Conservation (phyloP, 2,797 vertebrate species). For the Clarias pachynema region DNA sequence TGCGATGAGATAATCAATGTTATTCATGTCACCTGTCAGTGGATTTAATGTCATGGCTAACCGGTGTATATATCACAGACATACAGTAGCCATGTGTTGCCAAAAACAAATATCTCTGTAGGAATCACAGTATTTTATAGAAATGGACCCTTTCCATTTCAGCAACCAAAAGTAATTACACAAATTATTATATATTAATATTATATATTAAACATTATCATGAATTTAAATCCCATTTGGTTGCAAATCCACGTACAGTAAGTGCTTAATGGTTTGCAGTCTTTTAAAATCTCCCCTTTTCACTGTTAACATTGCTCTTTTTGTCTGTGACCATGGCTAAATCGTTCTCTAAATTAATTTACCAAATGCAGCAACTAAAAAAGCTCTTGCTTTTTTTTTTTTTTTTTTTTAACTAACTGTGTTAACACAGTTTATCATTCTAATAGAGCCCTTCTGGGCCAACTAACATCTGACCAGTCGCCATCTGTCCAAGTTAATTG, state of each 20-base stretch:
- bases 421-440: neutral
- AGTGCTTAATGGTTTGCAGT: neutral
- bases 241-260: neutral
- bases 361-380: neutral
- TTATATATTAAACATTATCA: neutral
- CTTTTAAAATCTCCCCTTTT: neutral
- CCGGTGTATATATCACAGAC: no score
- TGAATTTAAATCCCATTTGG: neutral
- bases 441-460: no score
- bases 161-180: neutral
- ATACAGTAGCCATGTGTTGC: no score
- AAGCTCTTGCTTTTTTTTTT: neutral
- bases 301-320: neutral
- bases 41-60: no score
- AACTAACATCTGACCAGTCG: neutral
- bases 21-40: no score
- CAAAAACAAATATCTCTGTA: no score
- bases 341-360: neutral
- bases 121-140: no score
- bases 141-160: neutral
- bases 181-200: neutral
- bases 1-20: no score
- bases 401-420: neutral
- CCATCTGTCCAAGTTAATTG: neutral
- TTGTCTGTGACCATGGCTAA: neutral